Evolutionary conservation across 2,888 invertebrate species (phyloP).

Genomic region (Punctoribates punctum): DNA sequence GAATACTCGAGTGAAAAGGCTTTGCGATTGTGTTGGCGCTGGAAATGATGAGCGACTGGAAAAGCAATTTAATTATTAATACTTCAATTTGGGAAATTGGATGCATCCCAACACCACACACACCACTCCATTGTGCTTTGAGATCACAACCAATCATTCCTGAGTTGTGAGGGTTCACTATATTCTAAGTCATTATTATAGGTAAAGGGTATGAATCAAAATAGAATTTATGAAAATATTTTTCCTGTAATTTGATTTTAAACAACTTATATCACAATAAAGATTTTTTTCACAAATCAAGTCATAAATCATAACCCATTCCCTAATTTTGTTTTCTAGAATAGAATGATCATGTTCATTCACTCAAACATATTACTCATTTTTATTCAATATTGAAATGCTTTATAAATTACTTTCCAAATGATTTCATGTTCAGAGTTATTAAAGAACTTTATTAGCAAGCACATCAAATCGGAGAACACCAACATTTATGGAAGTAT

Average conservation of each 20-base stretch:
- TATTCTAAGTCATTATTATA: neutral
- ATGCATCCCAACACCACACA: neutral
- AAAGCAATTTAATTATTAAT: constrained; percentile 31
- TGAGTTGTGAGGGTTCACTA: neutral
- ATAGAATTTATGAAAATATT: neutral
- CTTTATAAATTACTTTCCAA: no score
- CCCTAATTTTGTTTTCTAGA: no score
- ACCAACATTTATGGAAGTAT: no score
- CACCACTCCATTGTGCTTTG: neutral
- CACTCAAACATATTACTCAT: no score
- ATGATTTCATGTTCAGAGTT: no score
- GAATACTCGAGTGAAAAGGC: neutral
- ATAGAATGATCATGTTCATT: neutral
- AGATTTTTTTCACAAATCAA: neutral
- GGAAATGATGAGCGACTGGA: neutral
- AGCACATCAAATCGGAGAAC: no score
- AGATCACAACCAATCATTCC: neutral
- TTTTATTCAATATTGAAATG: no score
- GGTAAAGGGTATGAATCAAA: neutral
- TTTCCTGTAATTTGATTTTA: neutral
- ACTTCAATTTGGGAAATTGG: constrained; percentile 26
- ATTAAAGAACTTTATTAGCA: no score
- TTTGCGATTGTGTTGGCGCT: neutral
- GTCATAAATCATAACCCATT: neutral
- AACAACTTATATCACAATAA: neutral